Evolutionary conservation across 2,797 vertebrate species (phyloP).

Genomic region (Amniataba percoides): DNA sequence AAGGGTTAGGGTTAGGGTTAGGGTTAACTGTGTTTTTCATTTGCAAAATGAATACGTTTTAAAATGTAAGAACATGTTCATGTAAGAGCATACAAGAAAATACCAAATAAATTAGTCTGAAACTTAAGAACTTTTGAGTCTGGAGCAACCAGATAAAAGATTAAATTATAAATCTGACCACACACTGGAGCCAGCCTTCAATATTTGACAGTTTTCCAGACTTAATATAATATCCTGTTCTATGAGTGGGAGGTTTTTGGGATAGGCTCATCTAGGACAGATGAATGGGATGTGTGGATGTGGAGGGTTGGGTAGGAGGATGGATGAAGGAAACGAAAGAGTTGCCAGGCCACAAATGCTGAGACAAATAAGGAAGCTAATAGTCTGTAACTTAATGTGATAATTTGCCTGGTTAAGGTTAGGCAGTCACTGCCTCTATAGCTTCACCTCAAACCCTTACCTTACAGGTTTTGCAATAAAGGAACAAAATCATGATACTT

Average conservation of each 20-base stretch:
- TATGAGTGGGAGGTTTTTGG: not conserved
- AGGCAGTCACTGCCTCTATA: not conserved
- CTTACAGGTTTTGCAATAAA: not conserved
- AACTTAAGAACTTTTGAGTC: not conserved
- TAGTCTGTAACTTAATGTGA: not conserved
- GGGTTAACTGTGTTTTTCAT: too few relatives aligned
- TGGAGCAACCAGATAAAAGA: not conserved
- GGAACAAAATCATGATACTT: not conserved
- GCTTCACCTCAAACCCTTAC: not conserved
- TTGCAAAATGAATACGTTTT: too few relatives aligned
- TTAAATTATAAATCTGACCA: not conserved
- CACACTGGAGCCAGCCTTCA: not conserved
- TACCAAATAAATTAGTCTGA: not conserved
- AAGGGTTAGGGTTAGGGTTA: too few relatives aligned
- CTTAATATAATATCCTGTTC: not conserved
- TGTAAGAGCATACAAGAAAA: not conserved
- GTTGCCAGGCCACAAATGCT: not conserved
- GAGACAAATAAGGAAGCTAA: not conserved
- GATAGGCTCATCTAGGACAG: not conserved
- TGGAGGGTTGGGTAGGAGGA: not conserved
- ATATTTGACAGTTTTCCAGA: not conserved
- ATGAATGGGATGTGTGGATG: not conserved
- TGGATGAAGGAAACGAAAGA: not conserved
- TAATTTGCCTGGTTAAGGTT: not conserved
- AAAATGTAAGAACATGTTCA: not conserved